A percentile compares a stretch with the other conserved stretches of the same genome.
phyloP scores from a whole-genome alignment of 2,888 invertebrate species.

The Chydorus sphaericus region DNA sequence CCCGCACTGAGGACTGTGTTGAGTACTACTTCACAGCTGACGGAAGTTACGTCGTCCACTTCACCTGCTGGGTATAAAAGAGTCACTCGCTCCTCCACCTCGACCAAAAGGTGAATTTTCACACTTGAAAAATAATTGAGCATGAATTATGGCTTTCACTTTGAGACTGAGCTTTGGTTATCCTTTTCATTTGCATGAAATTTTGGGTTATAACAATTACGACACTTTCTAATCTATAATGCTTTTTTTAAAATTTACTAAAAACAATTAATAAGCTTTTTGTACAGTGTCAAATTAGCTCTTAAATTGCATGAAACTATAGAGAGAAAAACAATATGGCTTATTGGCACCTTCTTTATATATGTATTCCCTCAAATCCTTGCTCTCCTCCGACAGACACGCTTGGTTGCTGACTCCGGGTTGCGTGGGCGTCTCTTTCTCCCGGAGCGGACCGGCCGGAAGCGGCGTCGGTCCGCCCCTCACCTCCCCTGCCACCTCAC shows the following conservation, averaged over 20 bases:
- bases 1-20: no score
- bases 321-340: no score
- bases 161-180: not conserved
- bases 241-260: no score
- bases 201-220: not conserved
- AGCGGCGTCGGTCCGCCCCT: not conserved
- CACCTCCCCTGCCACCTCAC: not conserved
- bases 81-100: not conserved
- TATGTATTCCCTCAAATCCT: no score
- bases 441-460: not conserved
- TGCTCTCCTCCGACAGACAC: not conserved
- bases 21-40: no score
- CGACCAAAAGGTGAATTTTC: conserved; percentile 1
- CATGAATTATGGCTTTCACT: not conserved
- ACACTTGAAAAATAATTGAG: no score
- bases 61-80: not conserved
- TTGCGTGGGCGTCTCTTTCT: not conserved
- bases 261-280: no score
- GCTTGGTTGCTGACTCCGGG: conserved; percentile 4
- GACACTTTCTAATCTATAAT: not conserved
- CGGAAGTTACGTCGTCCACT: not conserved
- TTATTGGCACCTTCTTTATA: no score
- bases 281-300: no score
- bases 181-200: not conserved
- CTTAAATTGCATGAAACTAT: no score